phyloP scores from a whole-genome alignment of 92 coral and sea anemone species.

The Umimayanthus kanabou region DNA sequence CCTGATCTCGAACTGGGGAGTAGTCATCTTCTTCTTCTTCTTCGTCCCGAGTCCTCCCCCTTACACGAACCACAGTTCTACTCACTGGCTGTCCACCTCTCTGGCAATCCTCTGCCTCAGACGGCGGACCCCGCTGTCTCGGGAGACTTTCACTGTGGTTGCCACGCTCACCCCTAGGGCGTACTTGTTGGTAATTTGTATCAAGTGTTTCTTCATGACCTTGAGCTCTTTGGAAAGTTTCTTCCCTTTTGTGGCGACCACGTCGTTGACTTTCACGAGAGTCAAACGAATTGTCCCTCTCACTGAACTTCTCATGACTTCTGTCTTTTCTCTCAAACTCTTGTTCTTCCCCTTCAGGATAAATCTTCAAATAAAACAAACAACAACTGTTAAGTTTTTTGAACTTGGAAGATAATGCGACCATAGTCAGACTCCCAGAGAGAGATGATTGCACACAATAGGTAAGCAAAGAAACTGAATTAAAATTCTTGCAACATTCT shows the following conservation, averaged over 20 bases:
- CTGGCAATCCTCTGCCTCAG: conserved; percentile 44
- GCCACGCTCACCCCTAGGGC: conserved; percentile 17
- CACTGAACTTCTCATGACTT: conserved; percentile 13
- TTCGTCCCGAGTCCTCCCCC: conserved; percentile 58
- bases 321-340: conserved; percentile 21
- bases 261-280: conserved; percentile 9
- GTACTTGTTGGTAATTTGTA: conserved; percentile 23
- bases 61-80: conserved; percentile 32
- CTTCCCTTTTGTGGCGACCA: conserved; percentile 21
- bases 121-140: conserved; percentile 38
- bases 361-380: neutral
- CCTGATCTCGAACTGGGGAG: conserved; percentile 57
- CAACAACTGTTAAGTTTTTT: neutral
- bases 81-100: conserved; percentile 75
- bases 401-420: neutral
- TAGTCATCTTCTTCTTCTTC: conserved; percentile 69
- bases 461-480: neutral
- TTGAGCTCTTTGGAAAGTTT: neutral
- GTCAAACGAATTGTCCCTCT: conserved; percentile 18
- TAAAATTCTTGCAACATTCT: no score
- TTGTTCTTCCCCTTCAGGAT: conserved; percentile 24
- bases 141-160: conserved; percentile 35
- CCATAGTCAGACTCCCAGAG: neutral
- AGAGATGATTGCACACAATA: neutral
- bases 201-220: conserved; percentile 18